Conservation (phyloP, 2,113 vertebrate genomes). For the Eidolon helvum region DNA sequence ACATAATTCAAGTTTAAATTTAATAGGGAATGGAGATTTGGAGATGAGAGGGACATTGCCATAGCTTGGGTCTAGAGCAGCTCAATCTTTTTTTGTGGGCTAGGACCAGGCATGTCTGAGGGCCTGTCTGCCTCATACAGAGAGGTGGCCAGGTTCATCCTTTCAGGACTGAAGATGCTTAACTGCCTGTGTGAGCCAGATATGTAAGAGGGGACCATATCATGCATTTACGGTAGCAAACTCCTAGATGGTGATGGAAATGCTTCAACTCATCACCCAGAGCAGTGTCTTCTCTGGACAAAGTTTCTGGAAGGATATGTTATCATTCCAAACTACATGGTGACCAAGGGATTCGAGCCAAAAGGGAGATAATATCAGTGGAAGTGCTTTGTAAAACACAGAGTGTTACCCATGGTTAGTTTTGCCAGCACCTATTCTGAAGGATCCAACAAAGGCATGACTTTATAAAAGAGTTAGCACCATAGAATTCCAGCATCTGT, state of each 20-base stretch:
- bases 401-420: background rate
- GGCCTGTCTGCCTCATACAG: too few species aligned
- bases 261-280: too few species aligned
- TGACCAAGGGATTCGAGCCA: too few species aligned
- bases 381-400: background rate
- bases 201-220: too few species aligned
- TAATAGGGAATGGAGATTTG: background rate
- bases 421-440: background rate
- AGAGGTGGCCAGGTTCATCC: too few species aligned
- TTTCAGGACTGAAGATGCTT: too few species aligned
- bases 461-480: background rate
- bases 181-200: too few species aligned
- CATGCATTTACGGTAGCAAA: too few species aligned
- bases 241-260: too few species aligned
- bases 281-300: too few species aligned
- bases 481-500: background rate
- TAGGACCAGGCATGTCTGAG: background rate
- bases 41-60: background rate
- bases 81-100: background rate
- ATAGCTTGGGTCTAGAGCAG: background rate
- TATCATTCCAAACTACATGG: too few species aligned
- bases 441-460: background rate
- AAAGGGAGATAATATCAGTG: background rate
- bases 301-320: too few species aligned
- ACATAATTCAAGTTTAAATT: conserved; percentile 47